A percentile compares a stretch with the other conserved stretches of the same genome.
Conservation (phyloP, 2,888 invertebrate species). For the Epiblema foenella region DNA sequence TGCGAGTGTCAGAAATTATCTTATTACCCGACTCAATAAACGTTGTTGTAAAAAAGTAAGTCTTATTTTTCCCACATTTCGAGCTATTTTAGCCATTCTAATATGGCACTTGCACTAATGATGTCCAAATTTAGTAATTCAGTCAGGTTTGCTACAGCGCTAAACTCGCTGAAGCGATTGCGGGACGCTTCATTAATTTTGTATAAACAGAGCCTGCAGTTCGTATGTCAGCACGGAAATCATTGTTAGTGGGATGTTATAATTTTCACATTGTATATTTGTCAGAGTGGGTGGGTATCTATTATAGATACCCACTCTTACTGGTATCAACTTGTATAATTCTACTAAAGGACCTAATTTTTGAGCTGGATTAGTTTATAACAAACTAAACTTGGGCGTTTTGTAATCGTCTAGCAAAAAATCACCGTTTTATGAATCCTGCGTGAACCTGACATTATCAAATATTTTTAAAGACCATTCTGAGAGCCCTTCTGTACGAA, state of each 20-base stretch:
- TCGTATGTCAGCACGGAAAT: slow-evolving; percentile 25
- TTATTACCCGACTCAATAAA: too few relatives aligned
- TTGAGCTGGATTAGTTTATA: not conserved
- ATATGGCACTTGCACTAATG: slow-evolving; percentile 19
- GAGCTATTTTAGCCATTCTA: not conserved
- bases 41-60: too few relatives aligned
- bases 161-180: slow-evolving; percentile 28
- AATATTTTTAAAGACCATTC: slow-evolving; percentile 48
- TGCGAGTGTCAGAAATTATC: too few relatives aligned
- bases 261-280: not conserved
- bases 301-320: too few relatives aligned
- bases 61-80: not conserved
- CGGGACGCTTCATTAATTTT: slow-evolving; percentile 35
- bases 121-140: slow-evolving; percentile 26
- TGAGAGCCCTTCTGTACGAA: slow-evolving; percentile 48
- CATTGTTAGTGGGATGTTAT: slow-evolving; percentile 2
- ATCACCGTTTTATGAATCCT: slow-evolving; percentile 17
- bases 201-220: slow-evolving; percentile 26
- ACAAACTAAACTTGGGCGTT: not conserved
- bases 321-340: not conserved
- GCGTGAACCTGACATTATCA: slow-evolving; percentile 34
- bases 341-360: not conserved
- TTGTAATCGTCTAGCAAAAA: not conserved
- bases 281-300: not conserved
- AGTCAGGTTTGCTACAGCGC: slow-evolving; percentile 10